Evolutionary conservation across 2,797 vertebrate genomes (phyloP).

Genomic region (Lates japonicus): DNA sequence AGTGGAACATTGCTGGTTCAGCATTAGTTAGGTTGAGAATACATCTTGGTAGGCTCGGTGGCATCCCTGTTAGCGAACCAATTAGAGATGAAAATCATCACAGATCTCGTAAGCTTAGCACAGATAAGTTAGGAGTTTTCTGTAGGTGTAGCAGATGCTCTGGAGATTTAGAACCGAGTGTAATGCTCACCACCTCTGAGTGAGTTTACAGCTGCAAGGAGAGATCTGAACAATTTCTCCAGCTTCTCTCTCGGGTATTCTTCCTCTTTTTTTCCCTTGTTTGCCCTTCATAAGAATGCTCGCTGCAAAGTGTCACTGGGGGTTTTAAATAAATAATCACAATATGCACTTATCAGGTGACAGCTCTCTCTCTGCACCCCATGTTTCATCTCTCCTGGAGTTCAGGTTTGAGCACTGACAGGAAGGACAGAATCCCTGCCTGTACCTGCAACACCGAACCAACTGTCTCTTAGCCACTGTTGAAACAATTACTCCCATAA

Average conservation of each 20-base stretch:
- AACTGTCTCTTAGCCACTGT: slow-evolving; percentile 66
- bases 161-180: slow-evolving; percentile 27
- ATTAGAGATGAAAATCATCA: slow-evolving; percentile 58
- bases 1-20: slow-evolving; percentile 58
- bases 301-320: slow-evolving; percentile 67
- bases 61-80: slow-evolving; percentile 51
- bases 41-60: slow-evolving; percentile 15
- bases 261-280: slow-evolving; percentile 22
- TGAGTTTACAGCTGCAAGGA: slow-evolving; percentile 28
- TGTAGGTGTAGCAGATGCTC: slow-evolving; percentile 50
- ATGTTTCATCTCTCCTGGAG: slow-evolving; percentile 46
- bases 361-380: slow-evolving; percentile 50
- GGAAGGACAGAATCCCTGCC: slow-evolving; percentile 79
- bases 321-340: slow-evolving; percentile 83
- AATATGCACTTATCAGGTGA: slow-evolving; percentile 73
- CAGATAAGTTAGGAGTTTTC: slow-evolving; percentile 45
- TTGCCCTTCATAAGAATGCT: slow-evolving; percentile 50
- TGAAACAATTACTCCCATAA: slow-evolving; percentile 76
- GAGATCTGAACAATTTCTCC: slow-evolving; percentile 45
- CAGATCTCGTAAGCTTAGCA: slow-evolving; percentile 45
- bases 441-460: slow-evolving; percentile 64
- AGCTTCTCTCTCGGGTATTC: slow-evolving; percentile 31
- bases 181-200: slow-evolving; percentile 52
- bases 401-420: slow-evolving; percentile 72
- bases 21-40: slow-evolving; percentile 38